A percentile compares a stretch with the other conserved stretches of the same genome.
phyloP scores from a whole-genome alignment of 2,113 vertebrate species.

The Copsychus sechellarum region DNA sequence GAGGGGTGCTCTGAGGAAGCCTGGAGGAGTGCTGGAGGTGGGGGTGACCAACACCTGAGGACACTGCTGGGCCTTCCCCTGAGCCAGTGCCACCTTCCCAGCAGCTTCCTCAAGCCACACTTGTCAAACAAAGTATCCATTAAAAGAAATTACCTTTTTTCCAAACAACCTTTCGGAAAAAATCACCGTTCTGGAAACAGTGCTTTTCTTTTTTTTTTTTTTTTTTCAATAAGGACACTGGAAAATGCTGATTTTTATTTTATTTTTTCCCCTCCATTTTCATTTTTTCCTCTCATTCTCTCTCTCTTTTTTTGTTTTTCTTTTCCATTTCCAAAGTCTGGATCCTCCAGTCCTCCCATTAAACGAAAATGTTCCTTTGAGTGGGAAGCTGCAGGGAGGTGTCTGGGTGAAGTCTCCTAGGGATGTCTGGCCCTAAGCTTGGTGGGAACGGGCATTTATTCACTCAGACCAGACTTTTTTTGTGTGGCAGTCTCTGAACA shows the following conservation, averaged over 20 bases:
- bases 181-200: background rate
- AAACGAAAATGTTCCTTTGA: background rate
- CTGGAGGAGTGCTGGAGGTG: background rate
- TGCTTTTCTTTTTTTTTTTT: too few relatives aligned
- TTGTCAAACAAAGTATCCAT: fast-evolving
- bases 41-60: background rate
- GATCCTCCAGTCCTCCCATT: background rate
- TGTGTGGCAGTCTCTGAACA: background rate
- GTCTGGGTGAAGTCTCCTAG: background rate
- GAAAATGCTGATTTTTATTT: background rate
- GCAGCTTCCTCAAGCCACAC: background rate
- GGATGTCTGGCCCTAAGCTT: background rate
- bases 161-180: background rate
- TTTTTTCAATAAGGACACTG: background rate
- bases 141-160: background rate
- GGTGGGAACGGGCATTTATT: background rate
- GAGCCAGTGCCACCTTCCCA: background rate
- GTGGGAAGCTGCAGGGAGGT: conserved; percentile 1
- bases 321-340: background rate
- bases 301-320: background rate
- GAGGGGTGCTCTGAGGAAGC: background rate
- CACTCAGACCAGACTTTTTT: background rate
- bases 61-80: background rate
- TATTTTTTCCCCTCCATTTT: background rate
- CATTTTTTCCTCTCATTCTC: background rate